These are phyloP conservation scores for Drosophila mojavensis DNA, from an alignment of 1,140 invertebrate genomes.

Conservation along the genomic window DNA sequence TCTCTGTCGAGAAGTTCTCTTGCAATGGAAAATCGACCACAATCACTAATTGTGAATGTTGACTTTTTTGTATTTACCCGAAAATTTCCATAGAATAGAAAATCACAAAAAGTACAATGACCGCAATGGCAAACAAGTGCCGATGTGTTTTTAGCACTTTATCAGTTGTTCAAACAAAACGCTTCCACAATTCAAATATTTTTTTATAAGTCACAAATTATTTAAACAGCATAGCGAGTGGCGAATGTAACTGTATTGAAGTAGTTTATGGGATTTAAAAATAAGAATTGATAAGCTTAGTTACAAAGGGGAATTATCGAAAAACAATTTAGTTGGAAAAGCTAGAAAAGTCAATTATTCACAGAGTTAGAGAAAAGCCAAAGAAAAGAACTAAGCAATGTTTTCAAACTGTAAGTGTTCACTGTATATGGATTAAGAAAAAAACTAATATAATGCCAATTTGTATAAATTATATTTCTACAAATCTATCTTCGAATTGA, in stretches of 20 bases:
- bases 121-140: conserved; percentile 46
- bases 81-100: conserved; percentile 50
- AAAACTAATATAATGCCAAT: too few species aligned
- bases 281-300: conserved; percentile 29
- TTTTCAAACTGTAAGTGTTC: too few species aligned
- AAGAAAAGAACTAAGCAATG: too few species aligned
- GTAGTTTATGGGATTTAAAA: conserved; percentile 16
- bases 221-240: conserved; percentile 10
- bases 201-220: conserved; percentile 52
- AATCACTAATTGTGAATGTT: not conserved
- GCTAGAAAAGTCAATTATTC: not conserved
- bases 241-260: conserved; percentile 12
- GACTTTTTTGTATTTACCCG: not conserved
- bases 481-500: too few species aligned
- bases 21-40: too few species aligned
- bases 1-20: too few species aligned
- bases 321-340: not conserved
- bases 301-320: not conserved
- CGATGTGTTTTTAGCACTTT: conserved; percentile 67
- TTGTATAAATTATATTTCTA: too few species aligned
- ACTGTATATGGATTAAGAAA: too few species aligned
- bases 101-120: conserved; percentile 61
- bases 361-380: too few species aligned
- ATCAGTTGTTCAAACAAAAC: conserved; percentile 56
- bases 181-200: conserved; percentile 59